Base-by-base conservation (phyloP, 2,797 vertebrate species). In the Sebastes reedi region DNA sequence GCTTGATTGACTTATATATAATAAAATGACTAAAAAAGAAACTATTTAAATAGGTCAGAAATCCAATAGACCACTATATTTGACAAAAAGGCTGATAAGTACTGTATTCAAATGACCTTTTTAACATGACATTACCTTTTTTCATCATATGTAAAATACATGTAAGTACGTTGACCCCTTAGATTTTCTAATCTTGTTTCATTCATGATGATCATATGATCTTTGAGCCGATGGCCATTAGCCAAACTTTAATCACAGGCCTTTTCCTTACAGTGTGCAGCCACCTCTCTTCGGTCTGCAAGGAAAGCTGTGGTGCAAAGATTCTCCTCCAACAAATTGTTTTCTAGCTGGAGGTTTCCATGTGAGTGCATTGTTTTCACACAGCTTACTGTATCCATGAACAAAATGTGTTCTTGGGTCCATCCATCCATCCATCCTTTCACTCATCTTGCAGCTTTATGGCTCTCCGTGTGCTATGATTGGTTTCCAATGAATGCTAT, bases 401-500 rank as follows among this genome's bases (percentile, higher is more conserved):
- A 39, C 36, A 52, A 14, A 74, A 69, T 64, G 18, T 24, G 14
- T 52, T 76, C 32, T 9, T 6, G 0, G 27, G 13, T 54, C 39
- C 32, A 80, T 68, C 56, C 22, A 50, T 67, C 56, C 34, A 52
- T 75, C 25, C 22, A 67, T 32, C 52, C 8, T 46, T 46, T 39
- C 59, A 59, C 68, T 67, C 46, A 55, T 34, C 34, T 66, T n/a
- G 34, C 24, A n/a, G 22, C 52, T 60, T 36, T 2, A 59, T 13
- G 29, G n/a, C 58, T 42, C 8, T 1, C 29, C 14, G 25, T 66
- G 18, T 16, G 20, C 24, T 8, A 24, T 64, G 46, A 69, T 61
- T 20, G 32, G 54, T 83, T 72, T 89, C 29, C 50, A 72, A 10
- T 80, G 39, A 70, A 66, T 8, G 7, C 65, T 25, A 18, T 56